A percentile compares a stretch with the other conserved stretches of the same genome.
Conservation (phyloP, 1,140 invertebrate species). For the Zaprionus africanus region DNA sequence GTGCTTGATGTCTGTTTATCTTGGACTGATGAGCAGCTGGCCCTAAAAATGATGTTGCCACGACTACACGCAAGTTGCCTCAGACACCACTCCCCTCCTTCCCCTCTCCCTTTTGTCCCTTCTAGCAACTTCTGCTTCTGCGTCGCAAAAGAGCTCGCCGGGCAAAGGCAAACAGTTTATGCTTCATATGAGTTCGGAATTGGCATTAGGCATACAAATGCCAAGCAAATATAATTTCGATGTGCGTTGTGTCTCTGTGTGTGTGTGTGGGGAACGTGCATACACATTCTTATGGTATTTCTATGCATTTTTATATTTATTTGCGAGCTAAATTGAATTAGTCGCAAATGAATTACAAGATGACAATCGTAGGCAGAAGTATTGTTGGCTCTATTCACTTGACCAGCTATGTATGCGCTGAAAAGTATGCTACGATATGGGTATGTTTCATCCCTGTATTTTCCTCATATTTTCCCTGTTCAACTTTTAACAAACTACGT, state of each 20-base stretch:
- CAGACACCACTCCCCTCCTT: background rate
- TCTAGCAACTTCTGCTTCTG: background rate
- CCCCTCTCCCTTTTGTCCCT: too few relatives aligned
- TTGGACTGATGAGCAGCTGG: slow-evolving; percentile 15
- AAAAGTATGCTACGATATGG: background rate
- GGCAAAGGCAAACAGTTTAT: slow-evolving; percentile 50
- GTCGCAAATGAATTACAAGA: background rate
- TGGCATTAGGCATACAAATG: slow-evolving; percentile 50
- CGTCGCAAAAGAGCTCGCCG: slow-evolving; percentile 21
- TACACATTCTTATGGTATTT: slow-evolving; percentile 29
- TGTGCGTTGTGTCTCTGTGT: slow-evolving; percentile 15
- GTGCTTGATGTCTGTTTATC: slow-evolving; percentile 28
- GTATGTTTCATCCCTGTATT: too few relatives aligned
- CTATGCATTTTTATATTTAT: slow-evolving; percentile 48
- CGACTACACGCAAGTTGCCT: slow-evolving; percentile 9
- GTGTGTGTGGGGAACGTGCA: slow-evolving; percentile 29
- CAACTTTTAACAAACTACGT: too few relatives aligned
- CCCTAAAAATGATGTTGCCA: slow-evolving; percentile 10
- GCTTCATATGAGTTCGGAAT: slow-evolving; percentile 45
- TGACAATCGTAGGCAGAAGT: background rate
- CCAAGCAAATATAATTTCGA: slow-evolving; percentile 42
- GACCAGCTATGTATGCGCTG: background rate
- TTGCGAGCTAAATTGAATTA: slow-evolving; percentile 15
- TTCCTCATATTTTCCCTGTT: too few relatives aligned
- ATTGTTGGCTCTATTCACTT: background rate